These are phyloP conservation scores for Xenus cinereus DNA, from an alignment of 2,113 vertebrate genomes.

Conservation along the genomic window DNA sequence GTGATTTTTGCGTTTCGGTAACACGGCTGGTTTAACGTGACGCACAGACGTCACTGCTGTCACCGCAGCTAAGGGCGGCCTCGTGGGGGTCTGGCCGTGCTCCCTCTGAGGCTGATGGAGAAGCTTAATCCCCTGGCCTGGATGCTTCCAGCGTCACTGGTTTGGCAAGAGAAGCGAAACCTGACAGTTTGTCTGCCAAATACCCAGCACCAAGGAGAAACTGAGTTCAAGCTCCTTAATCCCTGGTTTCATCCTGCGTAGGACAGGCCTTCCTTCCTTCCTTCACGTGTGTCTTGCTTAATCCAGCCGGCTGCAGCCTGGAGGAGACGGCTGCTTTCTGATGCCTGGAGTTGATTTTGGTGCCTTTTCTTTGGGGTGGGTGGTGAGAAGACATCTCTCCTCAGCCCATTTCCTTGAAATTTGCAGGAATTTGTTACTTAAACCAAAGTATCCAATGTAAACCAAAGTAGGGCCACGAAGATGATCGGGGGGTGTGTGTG, in stretches of 20 bases:
- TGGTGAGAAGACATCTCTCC: background rate
- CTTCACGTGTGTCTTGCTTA: background rate
- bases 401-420: background rate
- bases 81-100: accelerated
- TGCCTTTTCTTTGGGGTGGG: background rate
- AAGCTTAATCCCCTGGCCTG: background rate
- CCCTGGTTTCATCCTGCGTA: background rate
- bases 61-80: background rate
- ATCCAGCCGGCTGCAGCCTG: accelerated
- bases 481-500: no score
- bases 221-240: background rate
- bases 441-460: background rate
- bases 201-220: background rate
- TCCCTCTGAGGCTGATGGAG: background rate
- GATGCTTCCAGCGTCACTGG: background rate
- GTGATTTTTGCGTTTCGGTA: background rate
- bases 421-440: background rate
- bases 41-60: accelerated
- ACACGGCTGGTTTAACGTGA: background rate
- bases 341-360: background rate
- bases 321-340: background rate
- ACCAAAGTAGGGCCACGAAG: background rate
- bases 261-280: background rate
- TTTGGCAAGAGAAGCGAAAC: background rate
- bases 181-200: background rate